Base-by-base conservation (phyloP, 2,888 invertebrate genomes). In the Tenthredo amoena region DNA sequence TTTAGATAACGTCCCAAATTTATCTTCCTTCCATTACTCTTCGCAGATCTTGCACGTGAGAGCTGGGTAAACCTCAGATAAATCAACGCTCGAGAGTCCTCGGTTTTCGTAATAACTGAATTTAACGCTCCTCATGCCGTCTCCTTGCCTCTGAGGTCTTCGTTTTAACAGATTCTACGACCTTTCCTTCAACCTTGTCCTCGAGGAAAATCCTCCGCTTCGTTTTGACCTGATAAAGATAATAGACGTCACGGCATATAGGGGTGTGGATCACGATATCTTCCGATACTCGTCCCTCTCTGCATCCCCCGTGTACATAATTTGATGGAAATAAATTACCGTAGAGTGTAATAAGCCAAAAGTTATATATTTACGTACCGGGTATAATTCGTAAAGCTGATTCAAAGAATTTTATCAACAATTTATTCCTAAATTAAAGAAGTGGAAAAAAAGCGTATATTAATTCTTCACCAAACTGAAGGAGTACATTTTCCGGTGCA, bases 51-150 rank as follows among this genome's bases (percentile, higher is more conserved):
- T 81, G 83, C 83, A 68, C 65, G 83, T 71, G 83, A 83, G 65
- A 68, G 83, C 68, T 71, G 43, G 83, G 83, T 83, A 83, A 83
- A 83, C 83, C 83, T 83, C 43, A 71, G 68, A 83, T 83, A 83
- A 83, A 83, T 83, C 83, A 83, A 83, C 62, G n/a, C 83, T 71
- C 68, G 43, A 65, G 68, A 47, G 71, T 83, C 71, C 83, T 65
- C 83, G 31, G 83, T 47, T 71, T 77, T 83, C 83, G 68, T 68
- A 83, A 68, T 83, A 83, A 83, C 83, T 65, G 55, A 83, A 83
- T 83, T 83, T 65, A 83, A 43, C 43, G 68, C 81, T 81, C 26
- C 50, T 81, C 62, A 26, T 62, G 21, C 55, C 21, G 26, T 62
- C 62, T 62, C 62, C 4, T 62, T 62, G 26, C 55, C 55, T 55